A percentile compares a stretch with the other conserved stretches of the same genome.
These are phyloP conservation scores for Heliconius congener DNA, from an alignment of 1,140 invertebrate species.

Conservation along the genomic window DNA sequence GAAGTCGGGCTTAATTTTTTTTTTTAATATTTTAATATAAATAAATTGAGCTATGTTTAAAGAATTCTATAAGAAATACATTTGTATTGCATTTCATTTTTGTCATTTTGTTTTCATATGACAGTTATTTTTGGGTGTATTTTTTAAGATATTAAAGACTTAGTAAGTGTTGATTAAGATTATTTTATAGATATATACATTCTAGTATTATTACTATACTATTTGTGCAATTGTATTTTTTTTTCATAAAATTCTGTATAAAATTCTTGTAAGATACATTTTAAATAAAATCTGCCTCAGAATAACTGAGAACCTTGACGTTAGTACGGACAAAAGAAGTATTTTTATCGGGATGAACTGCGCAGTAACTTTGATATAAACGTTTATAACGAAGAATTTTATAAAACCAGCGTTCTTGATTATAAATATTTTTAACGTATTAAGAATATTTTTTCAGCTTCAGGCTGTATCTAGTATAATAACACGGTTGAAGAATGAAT, in stretches of 20 bases:
- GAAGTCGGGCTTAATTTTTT: neutral
- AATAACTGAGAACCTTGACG: constrained; percentile 36
- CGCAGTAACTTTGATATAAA: constrained; percentile 30
- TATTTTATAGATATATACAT: too few species aligned
- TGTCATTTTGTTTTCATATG: too few species aligned
- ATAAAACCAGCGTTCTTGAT: neutral
- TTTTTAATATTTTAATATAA: neutral
- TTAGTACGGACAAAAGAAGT: constrained; percentile 51
- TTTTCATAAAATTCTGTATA: neutral
- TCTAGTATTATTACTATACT: too few species aligned
- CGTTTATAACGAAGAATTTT: constrained; percentile 21
- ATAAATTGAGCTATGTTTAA: neutral
- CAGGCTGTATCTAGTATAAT: too few species aligned
- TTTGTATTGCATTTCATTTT: too few species aligned
- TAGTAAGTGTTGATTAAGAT: too few species aligned
- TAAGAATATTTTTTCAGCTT: neutral
- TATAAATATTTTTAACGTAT: neutral
- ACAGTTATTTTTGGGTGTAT: too few species aligned
- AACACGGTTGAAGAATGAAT: too few species aligned
- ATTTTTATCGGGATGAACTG: constrained; percentile 49
- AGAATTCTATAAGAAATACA: too few species aligned
- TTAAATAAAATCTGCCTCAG: constrained; percentile 13
- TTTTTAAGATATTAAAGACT: too few species aligned
- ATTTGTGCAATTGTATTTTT: too few species aligned
- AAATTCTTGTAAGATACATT: neutral